Conservation (phyloP, 2,888 invertebrate genomes). For the Hypolimnas misippus region DNA sequence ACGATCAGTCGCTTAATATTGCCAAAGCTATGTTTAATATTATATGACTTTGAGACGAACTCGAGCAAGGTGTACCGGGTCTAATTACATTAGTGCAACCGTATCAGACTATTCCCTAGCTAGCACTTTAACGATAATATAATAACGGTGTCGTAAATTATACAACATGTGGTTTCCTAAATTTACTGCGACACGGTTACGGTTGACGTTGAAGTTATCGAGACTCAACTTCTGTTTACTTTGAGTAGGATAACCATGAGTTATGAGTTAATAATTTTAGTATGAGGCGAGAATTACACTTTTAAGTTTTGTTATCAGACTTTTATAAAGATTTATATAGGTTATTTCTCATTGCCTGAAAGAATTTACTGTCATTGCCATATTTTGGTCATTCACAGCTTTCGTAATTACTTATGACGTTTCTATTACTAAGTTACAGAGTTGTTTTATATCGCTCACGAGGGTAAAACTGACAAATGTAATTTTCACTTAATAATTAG, state of each 20-base stretch:
- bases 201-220: slow-evolving; percentile 22
- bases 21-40: slow-evolving; percentile 4
- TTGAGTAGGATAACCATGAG: slow-evolving; percentile 11
- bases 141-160: slow-evolving; percentile 32
- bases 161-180: slow-evolving; percentile 31
- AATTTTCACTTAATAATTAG: no score
- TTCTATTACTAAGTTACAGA: no score
- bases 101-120: slow-evolving; percentile 14
- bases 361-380: no score
- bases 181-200: slow-evolving; percentile 22
- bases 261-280: background rate
- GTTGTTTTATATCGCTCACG: no score
- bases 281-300: no score
- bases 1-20: background rate
- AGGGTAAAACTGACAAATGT: no score
- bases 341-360: no score
- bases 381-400: no score
- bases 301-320: no score
- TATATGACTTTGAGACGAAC: slow-evolving; percentile 6
- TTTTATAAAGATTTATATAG: no score
- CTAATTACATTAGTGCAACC: slow-evolving; percentile 1
- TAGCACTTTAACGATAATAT: slow-evolving; percentile 26
- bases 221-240: slow-evolving; percentile 18
- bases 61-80: background rate
- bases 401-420: no score